phyloP scores from a whole-genome alignment of 2,888 invertebrate genomes.

The Leucophenga montana region DNA sequence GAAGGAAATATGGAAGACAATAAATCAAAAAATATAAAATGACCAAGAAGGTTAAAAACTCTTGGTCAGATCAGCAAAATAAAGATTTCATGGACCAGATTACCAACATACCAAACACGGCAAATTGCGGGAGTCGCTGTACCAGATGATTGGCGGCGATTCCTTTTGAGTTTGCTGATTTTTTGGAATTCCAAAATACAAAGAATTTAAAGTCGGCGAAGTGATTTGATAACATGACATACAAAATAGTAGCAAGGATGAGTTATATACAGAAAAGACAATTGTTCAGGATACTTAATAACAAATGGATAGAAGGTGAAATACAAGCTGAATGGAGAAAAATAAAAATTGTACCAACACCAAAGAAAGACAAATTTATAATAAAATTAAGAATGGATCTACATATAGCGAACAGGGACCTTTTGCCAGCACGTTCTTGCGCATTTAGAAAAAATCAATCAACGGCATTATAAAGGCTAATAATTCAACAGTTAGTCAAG shows the following conservation, averaged over 20 bases:
- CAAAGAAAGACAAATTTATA: background rate
- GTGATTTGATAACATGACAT: conserved; percentile 4
- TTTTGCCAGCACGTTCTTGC: no score
- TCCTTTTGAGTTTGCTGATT: background rate
- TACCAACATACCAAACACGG: background rate
- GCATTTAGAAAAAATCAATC: no score
- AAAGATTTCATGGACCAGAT: background rate
- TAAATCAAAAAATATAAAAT: conserved; percentile 21
- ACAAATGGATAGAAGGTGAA: conserved; percentile 1
- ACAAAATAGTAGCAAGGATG: conserved; percentile 1
- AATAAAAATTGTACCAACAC: conserved; percentile 6
- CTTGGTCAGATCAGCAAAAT: conserved; percentile 3
- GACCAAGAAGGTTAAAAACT: conserved; percentile 4
- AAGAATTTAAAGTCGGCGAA: conserved; percentile 1
- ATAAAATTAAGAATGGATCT: no score
- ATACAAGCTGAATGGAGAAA: conserved; percentile 20
- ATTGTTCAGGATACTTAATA: background rate
- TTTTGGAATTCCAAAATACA: conserved; percentile 4
- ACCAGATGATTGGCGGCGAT: background rate
- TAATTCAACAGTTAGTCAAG: no score
- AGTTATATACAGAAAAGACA: background rate
- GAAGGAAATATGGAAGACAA: conserved; percentile 19
- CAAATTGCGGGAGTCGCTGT: background rate
- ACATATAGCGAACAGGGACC: no score
- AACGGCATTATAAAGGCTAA: no score